Evolutionary conservation across 2,888 invertebrate genomes (phyloP).

Genomic region (Parnassius mnemosyne): DNA sequence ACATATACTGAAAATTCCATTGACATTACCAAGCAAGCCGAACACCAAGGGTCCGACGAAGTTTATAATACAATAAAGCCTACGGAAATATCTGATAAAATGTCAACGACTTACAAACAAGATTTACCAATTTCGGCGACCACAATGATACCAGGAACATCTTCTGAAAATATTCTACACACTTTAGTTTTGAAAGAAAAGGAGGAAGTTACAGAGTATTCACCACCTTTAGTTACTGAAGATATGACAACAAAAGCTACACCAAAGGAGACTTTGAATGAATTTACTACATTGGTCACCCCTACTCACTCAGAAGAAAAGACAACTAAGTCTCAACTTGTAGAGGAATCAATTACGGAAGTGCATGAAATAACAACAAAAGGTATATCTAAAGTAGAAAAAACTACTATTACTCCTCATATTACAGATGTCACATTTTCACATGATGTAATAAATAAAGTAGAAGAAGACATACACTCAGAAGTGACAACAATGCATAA

Average conservation of each 20-base stretch:
- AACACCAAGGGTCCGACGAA: neutral
- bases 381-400: neutral
- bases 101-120: conserved; percentile 6
- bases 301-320: conserved; percentile 6
- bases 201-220: conserved; percentile 2
- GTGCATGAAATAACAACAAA: conserved; percentile 3
- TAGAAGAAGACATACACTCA: conserved; percentile 4
- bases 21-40: conserved; percentile 1
- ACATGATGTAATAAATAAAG: conserved; percentile 8
- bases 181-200: neutral
- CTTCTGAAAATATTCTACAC: conserved; percentile 13
- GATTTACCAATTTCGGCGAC: neutral
- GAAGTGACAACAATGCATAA: conserved; percentile 1
- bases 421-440: conserved; percentile 1
- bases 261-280: neutral
- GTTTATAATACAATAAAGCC: neutral
- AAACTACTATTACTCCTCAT: conserved; percentile 3
- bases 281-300: neutral
- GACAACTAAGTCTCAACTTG: no score
- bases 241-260: neutral
- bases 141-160: conserved; percentile 5
- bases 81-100: conserved; percentile 4
- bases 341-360: neutral
- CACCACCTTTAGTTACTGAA: conserved; percentile 8
- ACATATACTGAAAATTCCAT: conserved; percentile 7